Evolutionary conservation across 2,797 vertebrate genomes (phyloP).

Genomic region (Peromyscus nudipes): DNA sequence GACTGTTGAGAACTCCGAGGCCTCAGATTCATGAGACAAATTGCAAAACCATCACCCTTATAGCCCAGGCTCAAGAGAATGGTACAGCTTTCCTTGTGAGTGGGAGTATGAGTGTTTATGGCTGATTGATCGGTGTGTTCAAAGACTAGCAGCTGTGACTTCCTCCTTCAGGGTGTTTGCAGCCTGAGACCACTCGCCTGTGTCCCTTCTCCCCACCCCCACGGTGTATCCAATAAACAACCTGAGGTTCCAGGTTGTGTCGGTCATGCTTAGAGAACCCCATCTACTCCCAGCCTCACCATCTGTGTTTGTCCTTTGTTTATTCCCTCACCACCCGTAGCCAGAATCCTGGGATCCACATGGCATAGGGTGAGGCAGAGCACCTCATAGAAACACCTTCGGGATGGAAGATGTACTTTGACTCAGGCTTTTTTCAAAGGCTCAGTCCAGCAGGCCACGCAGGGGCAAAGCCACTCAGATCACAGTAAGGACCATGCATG

Average conservation of each 20-base stretch:
- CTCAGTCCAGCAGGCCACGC: not conserved
- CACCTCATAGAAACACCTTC: not conserved
- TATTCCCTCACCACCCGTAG: not conserved
- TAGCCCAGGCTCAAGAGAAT: not conserved
- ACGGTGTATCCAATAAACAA: not conserved
- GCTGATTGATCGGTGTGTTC: not conserved
- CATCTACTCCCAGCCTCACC: not conserved
- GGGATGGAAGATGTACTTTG: not conserved
- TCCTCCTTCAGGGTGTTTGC: not conserved
- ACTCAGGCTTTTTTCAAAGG: not conserved
- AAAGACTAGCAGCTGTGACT: no score
- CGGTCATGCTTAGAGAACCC: not conserved
- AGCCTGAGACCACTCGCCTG: not conserved
- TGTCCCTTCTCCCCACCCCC: not conserved
- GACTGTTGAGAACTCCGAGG: not conserved
- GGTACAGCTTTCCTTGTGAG: not conserved
- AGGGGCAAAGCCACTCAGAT: not conserved
- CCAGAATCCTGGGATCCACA: not conserved
- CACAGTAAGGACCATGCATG: no score
- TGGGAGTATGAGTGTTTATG: not conserved
- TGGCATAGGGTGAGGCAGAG: not conserved
- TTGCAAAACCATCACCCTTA: not conserved
- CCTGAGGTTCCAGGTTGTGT: not conserved
- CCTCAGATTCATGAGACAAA: not conserved
- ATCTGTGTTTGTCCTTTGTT: not conserved